Conservation (phyloP, 2,888 invertebrate species). For the Camptogramma bilineatum region DNA sequence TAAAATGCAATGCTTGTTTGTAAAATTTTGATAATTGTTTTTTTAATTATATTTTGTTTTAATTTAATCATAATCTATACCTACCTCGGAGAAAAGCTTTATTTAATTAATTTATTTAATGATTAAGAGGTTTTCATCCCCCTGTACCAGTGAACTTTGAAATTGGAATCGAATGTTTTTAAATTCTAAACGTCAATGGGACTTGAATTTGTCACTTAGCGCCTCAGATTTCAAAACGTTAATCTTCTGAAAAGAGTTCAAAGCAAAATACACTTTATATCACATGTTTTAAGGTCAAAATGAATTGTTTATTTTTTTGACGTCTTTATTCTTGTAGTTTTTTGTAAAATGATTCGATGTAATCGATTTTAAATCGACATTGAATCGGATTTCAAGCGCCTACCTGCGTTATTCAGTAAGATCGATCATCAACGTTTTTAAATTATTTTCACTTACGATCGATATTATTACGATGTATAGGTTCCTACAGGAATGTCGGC, state of each 20-base stretch:
- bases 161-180: constrained; percentile 81
- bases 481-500: too few relatives aligned
- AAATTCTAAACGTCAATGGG: constrained; percentile 67
- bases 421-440: not conserved
- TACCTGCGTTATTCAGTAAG: not conserved
- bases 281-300: constrained; percentile 31
- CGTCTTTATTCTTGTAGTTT: constrained; percentile 22
- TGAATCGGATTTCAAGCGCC: constrained; percentile 22
- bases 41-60: too few relatives aligned
- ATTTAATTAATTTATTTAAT: too few relatives aligned
- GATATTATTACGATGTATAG: not conserved
- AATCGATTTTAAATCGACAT: constrained; percentile 34
- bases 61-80: too few relatives aligned
- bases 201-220: constrained; percentile 70
- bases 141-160: constrained; percentile 64
- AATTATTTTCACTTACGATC: not conserved
- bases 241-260: constrained; percentile 38
- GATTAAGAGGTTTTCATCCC: constrained; percentile 46
- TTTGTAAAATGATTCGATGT: constrained; percentile 29
- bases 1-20: too few relatives aligned
- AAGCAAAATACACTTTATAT: constrained; percentile 18
- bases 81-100: too few relatives aligned
- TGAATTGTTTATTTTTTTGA: constrained; percentile 13
- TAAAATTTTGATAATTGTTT: too few relatives aligned
- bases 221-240: constrained; percentile 64